phyloP scores from a whole-genome alignment of 2,888 invertebrate genomes.

The Heliconius erato region DNA sequence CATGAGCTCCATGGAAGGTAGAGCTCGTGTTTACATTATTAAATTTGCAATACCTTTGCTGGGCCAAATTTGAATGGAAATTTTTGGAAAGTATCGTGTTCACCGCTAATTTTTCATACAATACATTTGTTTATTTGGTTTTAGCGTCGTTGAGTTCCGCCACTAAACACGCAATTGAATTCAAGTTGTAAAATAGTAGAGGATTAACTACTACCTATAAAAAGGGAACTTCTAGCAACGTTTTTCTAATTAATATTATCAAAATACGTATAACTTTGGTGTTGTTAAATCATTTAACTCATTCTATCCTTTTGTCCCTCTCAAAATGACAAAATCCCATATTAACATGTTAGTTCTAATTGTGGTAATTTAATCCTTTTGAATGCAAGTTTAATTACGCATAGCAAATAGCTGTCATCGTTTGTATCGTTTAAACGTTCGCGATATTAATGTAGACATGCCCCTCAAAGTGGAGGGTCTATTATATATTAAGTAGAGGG shows the following conservation, averaged over 20 bases:
- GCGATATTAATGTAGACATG: conserved; percentile 81
- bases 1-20: conserved; percentile 35
- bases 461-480: conserved; percentile 70
- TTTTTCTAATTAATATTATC: too few species aligned
- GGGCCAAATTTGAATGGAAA: not conserved
- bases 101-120: too few species aligned
- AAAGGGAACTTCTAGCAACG: too few species aligned
- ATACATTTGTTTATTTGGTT: too few species aligned
- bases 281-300: not conserved
- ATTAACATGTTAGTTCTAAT: not conserved
- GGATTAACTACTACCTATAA: not conserved
- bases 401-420: conserved; percentile 13
- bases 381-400: conserved; percentile 11
- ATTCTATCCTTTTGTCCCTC: not conserved
- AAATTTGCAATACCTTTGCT: conserved; percentile 13
- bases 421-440: conserved; percentile 56
- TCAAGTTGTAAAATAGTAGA: not conserved
- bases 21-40: conserved; percentile 17
- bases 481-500: conserved; percentile 83
- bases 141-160: too few species aligned
- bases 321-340: not conserved
- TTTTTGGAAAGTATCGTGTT: not conserved
- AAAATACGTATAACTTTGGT: not conserved
- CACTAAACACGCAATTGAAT: not conserved
- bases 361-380: conserved; percentile 14